Percentiles rank a stretch among this genome's conserved stretches.
Evolutionary conservation across 2,113 vertebrate species (phyloP).

Genomic region (Paradoxurus hermaphroditus): DNA sequence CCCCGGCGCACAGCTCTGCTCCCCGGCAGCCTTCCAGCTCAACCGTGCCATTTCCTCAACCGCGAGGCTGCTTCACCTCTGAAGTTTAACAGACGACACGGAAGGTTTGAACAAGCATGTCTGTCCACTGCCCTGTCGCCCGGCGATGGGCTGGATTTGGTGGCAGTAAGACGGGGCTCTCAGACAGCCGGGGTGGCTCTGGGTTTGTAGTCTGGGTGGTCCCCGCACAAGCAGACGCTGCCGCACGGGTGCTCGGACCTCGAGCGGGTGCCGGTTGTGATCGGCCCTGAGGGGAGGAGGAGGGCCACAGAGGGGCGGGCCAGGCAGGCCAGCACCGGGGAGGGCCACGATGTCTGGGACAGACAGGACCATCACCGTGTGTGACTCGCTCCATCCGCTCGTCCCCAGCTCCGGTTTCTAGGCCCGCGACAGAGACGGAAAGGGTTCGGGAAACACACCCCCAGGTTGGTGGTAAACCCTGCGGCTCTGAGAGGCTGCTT

Average conservation of each 20-base stretch:
- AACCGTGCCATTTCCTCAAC: neutral
- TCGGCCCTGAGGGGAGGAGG: neutral
- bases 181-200: too few relatives aligned
- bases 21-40: neutral
- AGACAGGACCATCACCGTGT: accelerated
- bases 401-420: too few relatives aligned
- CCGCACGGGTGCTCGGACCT: neutral
- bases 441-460: accelerated
- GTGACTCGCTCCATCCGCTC: too few relatives aligned
- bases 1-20: accelerated
- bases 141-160: neutral
- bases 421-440: accelerated
- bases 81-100: accelerated
- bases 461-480: accelerated
- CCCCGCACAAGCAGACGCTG: neutral
- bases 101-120: accelerated
- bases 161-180: neutral
- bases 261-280: accelerated
- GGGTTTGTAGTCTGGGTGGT: too few relatives aligned
- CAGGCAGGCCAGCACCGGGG: neutral
- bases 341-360: accelerated
- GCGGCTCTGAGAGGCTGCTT: accelerated
- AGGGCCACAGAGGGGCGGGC: neutral
- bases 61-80: accelerated
- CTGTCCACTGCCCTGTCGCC: accelerated